Base-by-base conservation (phyloP, 53 echinoderm and acorn worm species). In the Actinopyga echinites region DNA sequence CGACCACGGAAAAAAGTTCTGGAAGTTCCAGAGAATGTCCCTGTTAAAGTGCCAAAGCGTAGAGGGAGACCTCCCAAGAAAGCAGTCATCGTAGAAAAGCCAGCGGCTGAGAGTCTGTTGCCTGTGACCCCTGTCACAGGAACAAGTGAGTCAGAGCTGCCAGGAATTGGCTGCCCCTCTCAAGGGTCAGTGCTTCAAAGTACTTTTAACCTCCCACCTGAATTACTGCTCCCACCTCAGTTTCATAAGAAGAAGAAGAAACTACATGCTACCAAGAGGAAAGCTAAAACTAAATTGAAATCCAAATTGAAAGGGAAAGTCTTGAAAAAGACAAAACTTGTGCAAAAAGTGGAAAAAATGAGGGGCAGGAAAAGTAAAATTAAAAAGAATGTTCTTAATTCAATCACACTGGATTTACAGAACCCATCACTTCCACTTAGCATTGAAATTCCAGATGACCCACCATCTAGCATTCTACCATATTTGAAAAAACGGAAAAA, bases 61-160 rank as follows among this genome's bases (percentile, higher is more conserved):
- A 85, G 85, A 62, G 89, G 89, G 61, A 84, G 89, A 62, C 89
- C 89, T 43, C 89, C 89, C 25, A 84, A 81, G 61, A 84, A 30
- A 13, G 36, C 58, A 55, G 85, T 79, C 44, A 69, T 65, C 22
- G 35, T 66, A 13, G 83, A 80, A 73, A 83, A 69, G 28, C 40
- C 61, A 4, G n/a, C 61, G 3, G 38, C 79, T 21, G 89, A 73
- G 8, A 61, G 52, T 57, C 55, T 33, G 31, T 57, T 53, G 42
- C 89, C 89, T 40, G 59, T 79, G 25, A 80, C 37, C 15, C 35
- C 61, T 32, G 66, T 62, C 13, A 53, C 59, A 28, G 83, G 80
- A 53, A 83, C 80, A 15, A 80, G 38, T 26, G 37, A 33, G 22
- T 61, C 81, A 40, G 81, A 80, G 23, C 62, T 80, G 38, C 60